Percentiles rank a stretch among this genome's conserved stretches.
These are phyloP conservation scores for Eupithecia dodoneata DNA, from an alignment of 2,888 invertebrate genomes.

Conservation along the genomic window DNA sequence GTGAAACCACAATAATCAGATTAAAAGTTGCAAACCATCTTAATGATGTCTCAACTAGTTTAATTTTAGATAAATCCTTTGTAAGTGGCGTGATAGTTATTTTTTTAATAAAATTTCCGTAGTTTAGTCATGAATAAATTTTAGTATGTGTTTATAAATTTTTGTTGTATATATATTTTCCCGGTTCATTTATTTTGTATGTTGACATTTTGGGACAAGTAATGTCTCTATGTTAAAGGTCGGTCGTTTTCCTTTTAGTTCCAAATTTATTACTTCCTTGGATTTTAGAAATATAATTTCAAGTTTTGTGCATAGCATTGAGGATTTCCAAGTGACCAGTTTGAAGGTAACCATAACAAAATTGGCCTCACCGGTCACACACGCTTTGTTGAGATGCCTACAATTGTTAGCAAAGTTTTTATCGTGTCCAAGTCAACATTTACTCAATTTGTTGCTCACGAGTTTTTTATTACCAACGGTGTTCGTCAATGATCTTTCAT, in stretches of 20 bases:
- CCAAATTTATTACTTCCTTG: not conserved
- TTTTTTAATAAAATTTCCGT: not conserved
- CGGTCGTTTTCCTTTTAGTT: not conserved
- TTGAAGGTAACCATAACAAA: constrained; percentile 16
- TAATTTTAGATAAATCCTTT: constrained; percentile 36
- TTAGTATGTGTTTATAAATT: not conserved
- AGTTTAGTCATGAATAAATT: not conserved
- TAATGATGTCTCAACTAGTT: constrained; percentile 37
- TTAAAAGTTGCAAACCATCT: constrained; percentile 38
- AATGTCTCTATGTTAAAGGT: not conserved
- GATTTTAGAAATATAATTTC: not conserved
- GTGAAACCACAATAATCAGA: constrained; percentile 29
- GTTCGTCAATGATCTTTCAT: constrained; percentile 37
- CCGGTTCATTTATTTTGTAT: not conserved
- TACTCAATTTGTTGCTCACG: constrained; percentile 40
- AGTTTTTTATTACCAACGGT: constrained; percentile 36
- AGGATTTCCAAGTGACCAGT: not conserved
- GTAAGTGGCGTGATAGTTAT: not conserved
- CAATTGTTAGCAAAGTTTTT: constrained; percentile 28
- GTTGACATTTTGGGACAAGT: not conserved
- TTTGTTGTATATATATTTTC: not conserved
- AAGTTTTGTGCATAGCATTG: not conserved
- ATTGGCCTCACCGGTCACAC: constrained; percentile 13
- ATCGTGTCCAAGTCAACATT: constrained; percentile 30
- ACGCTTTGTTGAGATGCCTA: constrained; percentile 4